Evolutionary conservation across 2,888 invertebrate species (phyloP), one percentile per base, ranked within the genome.

Genomic region (Cataglyphis cursor): DNA sequence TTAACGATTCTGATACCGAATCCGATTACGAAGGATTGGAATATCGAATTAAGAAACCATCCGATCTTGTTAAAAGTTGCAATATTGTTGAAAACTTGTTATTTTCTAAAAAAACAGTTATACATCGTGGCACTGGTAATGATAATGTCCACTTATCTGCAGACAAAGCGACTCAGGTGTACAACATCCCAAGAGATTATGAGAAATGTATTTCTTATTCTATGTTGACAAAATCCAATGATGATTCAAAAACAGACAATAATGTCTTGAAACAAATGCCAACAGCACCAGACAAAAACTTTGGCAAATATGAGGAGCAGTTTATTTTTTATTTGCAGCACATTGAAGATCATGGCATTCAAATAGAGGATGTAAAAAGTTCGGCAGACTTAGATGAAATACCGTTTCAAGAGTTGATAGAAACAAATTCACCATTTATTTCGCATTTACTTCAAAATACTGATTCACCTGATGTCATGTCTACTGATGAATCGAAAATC

Each of bases 201-300:
- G 95, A 95, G 28, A 92, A 92, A 31, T 91, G 89, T n/a, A 93
- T 94, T 44, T 92, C 93, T 9, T 90, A 94, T 83, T 92, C 94
- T 9, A 28, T 92, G 0, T 44, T 94, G 0, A 91, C 86, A 15
- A 93, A 89, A 75, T 78, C 91, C 12, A 89, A 92, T 44, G 85
- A 87, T 38, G 83, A 91, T 78, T 59, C 82, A 0, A 83, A 89
- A 35, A 82, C 81, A 0, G 73, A 91, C 5, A 66, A 89, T 1
- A 90, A 87, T 54, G 78, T 85, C 10, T 48, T 85, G 10, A 78
- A 86, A n/a, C 88, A 89, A 1, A 87, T 85, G 0, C 68, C 51
- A 0, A 73, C 86, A 35, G 6, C 35, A 12, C 87, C 88, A 0
- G 87, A 90, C n/a, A 86, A 92, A 35, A 80, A 91, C 72, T 89